These are phyloP conservation scores for Sigmodon hispidus DNA, from an alignment of 2,113 vertebrate genomes.

Conservation along the genomic window DNA sequence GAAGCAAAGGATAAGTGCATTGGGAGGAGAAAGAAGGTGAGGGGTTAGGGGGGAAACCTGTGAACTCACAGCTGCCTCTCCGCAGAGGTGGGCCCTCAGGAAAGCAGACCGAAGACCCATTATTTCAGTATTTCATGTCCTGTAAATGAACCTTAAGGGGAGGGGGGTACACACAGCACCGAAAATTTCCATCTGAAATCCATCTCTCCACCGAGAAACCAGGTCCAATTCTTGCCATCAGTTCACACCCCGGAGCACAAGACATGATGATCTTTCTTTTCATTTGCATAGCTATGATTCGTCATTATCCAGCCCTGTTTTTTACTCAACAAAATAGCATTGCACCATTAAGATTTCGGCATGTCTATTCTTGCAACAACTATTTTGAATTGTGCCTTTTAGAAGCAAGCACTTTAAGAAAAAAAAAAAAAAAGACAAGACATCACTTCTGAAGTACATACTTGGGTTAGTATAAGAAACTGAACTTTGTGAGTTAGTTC, in stretches of 20 bases:
- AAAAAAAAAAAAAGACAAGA: neutral
- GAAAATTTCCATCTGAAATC: conserved; percentile 42
- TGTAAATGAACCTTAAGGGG: neutral
- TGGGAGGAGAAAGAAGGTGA: neutral
- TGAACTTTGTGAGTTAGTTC: neutral
- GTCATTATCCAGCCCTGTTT: conserved; percentile 57
- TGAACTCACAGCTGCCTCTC: neutral
- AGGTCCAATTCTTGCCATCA: conserved; percentile 56
- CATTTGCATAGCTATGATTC: conserved; percentile 57
- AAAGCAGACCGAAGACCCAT: neutral
- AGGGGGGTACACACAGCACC: neutral
- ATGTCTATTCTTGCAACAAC: conserved; percentile 72
- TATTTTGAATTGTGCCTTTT: conserved; percentile 66
- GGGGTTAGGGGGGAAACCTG: fast-evolving
- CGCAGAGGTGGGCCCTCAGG: neutral
- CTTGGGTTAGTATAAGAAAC: conserved; percentile 23
- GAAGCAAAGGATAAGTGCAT: neutral
- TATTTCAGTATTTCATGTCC: conserved; percentile 27
- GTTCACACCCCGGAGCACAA: conserved; percentile 51
- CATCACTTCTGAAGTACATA: conserved; percentile 35
- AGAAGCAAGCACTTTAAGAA: conserved; percentile 61
- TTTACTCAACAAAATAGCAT: conserved; percentile 72
- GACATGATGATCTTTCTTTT: conserved; percentile 42
- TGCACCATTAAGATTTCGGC: conserved; percentile 70
- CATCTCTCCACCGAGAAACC: conserved; percentile 21